These are phyloP conservation scores for Cylas formicarius DNA, from an alignment of 1,140 invertebrate species.

Conservation along the genomic window DNA sequence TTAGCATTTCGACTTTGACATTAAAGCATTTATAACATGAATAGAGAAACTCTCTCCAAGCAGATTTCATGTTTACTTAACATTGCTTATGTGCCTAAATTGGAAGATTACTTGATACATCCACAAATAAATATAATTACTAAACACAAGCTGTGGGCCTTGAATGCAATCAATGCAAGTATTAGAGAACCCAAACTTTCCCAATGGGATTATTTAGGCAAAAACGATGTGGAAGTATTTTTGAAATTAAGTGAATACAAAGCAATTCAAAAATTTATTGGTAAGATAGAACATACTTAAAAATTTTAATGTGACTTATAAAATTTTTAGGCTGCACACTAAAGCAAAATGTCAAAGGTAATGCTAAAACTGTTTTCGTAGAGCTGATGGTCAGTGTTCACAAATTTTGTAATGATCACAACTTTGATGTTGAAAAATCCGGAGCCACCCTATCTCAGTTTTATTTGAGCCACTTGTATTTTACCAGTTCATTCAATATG, in stretches of 20 bases:
- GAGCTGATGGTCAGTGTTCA: slow-evolving; percentile 30
- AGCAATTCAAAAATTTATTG: slow-evolving; percentile 23
- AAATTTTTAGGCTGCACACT: slow-evolving; percentile 5
- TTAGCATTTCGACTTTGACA: not conserved
- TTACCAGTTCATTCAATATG: slow-evolving; percentile 26
- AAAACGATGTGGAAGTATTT: slow-evolving; percentile 27
- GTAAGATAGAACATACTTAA: slow-evolving; percentile 15
- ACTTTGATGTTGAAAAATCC: slow-evolving; percentile 28
- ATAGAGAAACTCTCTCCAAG: slow-evolving; percentile 1
- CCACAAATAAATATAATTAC: not conserved
- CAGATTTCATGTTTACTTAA: slow-evolving; percentile 7
- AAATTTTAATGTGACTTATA: slow-evolving; percentile 19
- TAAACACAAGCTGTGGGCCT: slow-evolving; percentile 14
- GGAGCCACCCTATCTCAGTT: slow-evolving; percentile 34
- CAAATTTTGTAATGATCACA: slow-evolving; percentile 29
- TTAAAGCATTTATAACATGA: not conserved
- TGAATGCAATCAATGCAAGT: slow-evolving; percentile 6
- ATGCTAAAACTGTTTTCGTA: slow-evolving; percentile 25
- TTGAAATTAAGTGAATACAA: slow-evolving; percentile 17
- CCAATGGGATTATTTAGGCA: slow-evolving; percentile 28
- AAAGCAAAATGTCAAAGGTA: slow-evolving; percentile 23
- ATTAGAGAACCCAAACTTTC: slow-evolving; percentile 20
- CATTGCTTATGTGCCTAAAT: slow-evolving; percentile 6
- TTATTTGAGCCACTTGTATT: slow-evolving; percentile 34
- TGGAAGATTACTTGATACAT: slow-evolving; percentile 4